Base-by-base conservation (phyloP, 2,797 vertebrate species). In the Chlorospingus flavigularis region DNA sequence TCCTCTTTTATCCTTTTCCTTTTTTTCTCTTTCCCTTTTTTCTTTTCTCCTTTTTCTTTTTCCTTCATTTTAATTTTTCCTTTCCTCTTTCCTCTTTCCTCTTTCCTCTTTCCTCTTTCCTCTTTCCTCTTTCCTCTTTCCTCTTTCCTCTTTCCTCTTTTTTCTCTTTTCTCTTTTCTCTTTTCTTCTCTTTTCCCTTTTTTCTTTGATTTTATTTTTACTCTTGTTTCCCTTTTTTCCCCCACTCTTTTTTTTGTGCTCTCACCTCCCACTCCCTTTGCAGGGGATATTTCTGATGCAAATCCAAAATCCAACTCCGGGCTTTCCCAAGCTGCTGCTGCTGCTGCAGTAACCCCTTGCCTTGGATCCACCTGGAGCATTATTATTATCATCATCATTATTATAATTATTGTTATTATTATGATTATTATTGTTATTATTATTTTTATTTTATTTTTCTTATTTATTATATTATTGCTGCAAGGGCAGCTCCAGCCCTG, bases 31-130 rank as follows among this genome's bases (percentile, higher is more conserved):
- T 37, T 3, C 9, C 1, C 1, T 5, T 9, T 4, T 25, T 5
- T 13, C 6, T 11, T 20, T 31, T 3, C 6, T 1, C 1, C 6
- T 8, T 4, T 35, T 6, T 13, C 5, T 8, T 20, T 6, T 3
- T 11, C 4, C 1, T 2, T 0, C 8, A 11, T 17, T 9, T 13
- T 2, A 5, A 5, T 21, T 8, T 14, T 11, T 3, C 10, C 10
- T 25, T 17, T 39, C 7, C 10, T 13, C 25, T 19, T 3, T 39
- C 19, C 4, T n/a, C 8, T 33, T 7, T 24, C 18, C 14, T 33
- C 8, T 20, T 6, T 6, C 10, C 3, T 20, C 9, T 28, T 8
- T 7, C 15, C 3, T 50, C 35, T 45, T 18, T 9, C 9, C 26
- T 47, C 20, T 37, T 9, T 12, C 37, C 39, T 25, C 21, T 7